A percentile compares a stretch with the other conserved stretches of the same genome.
phyloP scores from a whole-genome alignment of 2,113 vertebrate genomes.

The Atlantisia rogersi region DNA sequence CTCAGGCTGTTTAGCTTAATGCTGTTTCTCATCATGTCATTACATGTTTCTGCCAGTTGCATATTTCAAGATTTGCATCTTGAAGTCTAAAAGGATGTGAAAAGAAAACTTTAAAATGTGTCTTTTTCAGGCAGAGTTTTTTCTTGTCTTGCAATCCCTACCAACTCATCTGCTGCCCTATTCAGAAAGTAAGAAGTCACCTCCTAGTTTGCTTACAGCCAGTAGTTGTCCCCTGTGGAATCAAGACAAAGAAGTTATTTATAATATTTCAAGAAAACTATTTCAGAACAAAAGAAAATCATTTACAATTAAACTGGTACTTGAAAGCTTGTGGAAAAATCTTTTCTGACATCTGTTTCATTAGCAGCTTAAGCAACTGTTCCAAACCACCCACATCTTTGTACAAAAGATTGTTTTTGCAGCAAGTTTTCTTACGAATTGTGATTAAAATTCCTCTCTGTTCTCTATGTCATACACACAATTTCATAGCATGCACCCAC shows the following conservation, averaged over 20 bases:
- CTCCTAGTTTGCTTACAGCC: not conserved
- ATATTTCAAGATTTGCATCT: not conserved
- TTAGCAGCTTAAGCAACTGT: not conserved
- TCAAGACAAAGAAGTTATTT: not conserved
- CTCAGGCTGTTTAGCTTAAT: not conserved
- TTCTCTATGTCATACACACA: not conserved
- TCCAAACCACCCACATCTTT: not conserved
- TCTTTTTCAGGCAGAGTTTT: not conserved
- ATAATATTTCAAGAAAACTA: not conserved
- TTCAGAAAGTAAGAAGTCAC: not conserved
- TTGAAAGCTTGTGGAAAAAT: not conserved
- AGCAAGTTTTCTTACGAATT: not conserved
- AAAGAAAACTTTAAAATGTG: not conserved
- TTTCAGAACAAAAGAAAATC: not conserved
- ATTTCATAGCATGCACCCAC: not conserved
- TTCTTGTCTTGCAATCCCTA: not conserved
- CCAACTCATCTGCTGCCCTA: not conserved
- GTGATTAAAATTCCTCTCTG: not conserved
- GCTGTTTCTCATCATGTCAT: not conserved
- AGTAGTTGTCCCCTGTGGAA: not conserved
- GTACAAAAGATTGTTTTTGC: not conserved
- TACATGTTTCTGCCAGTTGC: rapidly evolving
- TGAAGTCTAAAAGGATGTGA: not conserved
- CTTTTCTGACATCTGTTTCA: conserved; percentile 15
- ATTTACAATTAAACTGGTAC: not conserved